Base-by-base conservation (phyloP, 2,113 vertebrate species). In the Pedetes capensis region DNA sequence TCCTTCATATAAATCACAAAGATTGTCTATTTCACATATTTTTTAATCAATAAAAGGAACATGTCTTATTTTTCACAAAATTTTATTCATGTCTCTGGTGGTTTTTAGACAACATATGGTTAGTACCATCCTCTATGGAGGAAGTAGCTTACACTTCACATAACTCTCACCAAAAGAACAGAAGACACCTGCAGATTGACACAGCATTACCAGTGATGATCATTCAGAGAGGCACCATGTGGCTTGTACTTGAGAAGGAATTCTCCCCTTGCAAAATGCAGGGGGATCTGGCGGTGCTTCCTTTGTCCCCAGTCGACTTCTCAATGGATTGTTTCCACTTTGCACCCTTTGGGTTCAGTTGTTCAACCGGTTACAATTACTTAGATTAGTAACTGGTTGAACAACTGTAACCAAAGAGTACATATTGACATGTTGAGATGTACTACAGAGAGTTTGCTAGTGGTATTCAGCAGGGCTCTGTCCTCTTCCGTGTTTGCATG, bases 321-420 rank as follows among this genome's bases (percentile, higher is more conserved):
- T 92, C 95, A 96, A 78, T 42, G 88, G 89, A 96, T 94, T 90
- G 96, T 87, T 95, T 95, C 79, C 91, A 94, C 94, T 95, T 96
- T 96, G 97, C 91, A 97, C 88, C 95, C 95, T 97, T 97, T 85
- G 94, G 88, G 93, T 97, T 93, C 97, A 96, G 96, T 95, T 97
- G 96, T 96, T 97, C 94, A 80, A 82, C 96, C 4, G n/a, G 96
- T 97, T 96, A 97, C 97, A 96, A 64, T 96, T 96, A 87, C 80
- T 87, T 96, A 97, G 92, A 95, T 95, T 87, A 96, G 96, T 95
- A 97, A 97, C 95, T 82, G 96, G 96, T 97, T 96, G 96, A 97
- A 97, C 94, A 97, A 97, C 96, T 97, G 96, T 97, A 97, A 96
- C 94, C 90, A 95, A 97, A 95, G 92, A 97, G 92, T 85, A 96